Evolutionary conservation across 2,888 invertebrate genomes (phyloP), one percentile per base, ranked within the genome.

Genomic region (Galerucella nymphaeae): DNA sequence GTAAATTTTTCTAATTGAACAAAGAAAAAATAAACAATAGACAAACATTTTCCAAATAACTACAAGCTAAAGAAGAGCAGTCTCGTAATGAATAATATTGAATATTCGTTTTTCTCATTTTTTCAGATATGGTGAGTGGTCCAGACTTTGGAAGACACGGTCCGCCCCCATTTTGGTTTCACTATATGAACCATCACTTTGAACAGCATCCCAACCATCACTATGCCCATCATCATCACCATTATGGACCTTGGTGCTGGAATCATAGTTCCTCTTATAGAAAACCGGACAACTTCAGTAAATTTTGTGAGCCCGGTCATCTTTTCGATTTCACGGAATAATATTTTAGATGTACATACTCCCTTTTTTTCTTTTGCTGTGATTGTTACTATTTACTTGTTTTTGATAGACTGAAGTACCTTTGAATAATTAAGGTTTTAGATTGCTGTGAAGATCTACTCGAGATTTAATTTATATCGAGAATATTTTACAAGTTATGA

Each of bases 301-400:
- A 18, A 18, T 53, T 53, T 18, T 53, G 53, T 18, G 53, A 53
- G 18, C 53, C 53, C 16, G 18, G 53, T 18, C 53, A 53, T 4
- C 53, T 53, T 18, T 53, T 53, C 16, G 53, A 53, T 11, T 53
- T 53, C 18, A 53, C 53, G 11, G 53, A 53, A 53, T 53, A 53
- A 53, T 53, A 48, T 48, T 3, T 10, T 16, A 50, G 14, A n/a
- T 50, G 16, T 10, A 9, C 3, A 18, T 53, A 0, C 2, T 16
- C 3, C 0, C 1, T 16, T 0, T 53, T 18, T 18, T 53, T n/a
- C n/a, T 48, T n/a, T 18, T 16, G 16, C 53, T 53, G 53, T 53
- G 53, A 53, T 53, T 53, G 53, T 53, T 53, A 53, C 18, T 53
- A 53, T 16, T 9, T 53, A 53, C 53, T 2, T 53, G 8, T 53